A percentile compares a stretch with the other conserved stretches of the same genome.
Conservation (phyloP, 2,113 vertebrate species). For the Lampris megalopsis region DNA sequence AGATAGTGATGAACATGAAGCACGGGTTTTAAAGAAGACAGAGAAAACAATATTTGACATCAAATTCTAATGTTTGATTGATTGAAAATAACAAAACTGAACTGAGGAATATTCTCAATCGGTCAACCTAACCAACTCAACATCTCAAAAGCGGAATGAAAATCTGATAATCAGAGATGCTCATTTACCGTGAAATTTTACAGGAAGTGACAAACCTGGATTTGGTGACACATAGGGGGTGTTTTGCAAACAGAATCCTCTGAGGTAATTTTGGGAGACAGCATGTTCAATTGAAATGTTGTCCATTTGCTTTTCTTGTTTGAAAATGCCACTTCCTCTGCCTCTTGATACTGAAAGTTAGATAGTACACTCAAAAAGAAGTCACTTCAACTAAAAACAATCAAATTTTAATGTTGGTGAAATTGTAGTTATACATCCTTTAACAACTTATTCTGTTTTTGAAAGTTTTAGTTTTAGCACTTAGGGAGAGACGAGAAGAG, state of each 20-base stretch:
- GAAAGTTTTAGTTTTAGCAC: too few species aligned
- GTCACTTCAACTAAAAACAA: neutral
- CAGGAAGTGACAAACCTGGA: slow-evolving; percentile 53
- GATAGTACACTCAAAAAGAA: neutral
- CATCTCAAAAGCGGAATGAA: too few species aligned
- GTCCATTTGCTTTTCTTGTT: neutral
- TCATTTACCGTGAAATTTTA: too few species aligned
- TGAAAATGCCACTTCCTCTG: slow-evolving; percentile 54
- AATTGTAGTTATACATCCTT: too few species aligned
- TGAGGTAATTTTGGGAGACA: slow-evolving; percentile 43
- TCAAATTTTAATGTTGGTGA: too few species aligned
- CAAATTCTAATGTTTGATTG: neutral
- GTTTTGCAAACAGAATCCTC: slow-evolving; percentile 28
- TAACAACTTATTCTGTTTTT: too few species aligned
- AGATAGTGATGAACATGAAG: too few species aligned
- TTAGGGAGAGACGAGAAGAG: neutral
- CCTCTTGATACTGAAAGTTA: slow-evolving; percentile 69
- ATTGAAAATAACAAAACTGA: slow-evolving; percentile 25
- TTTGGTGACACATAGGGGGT: slow-evolving; percentile 33
- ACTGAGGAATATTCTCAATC: too few species aligned
- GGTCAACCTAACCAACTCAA: too few species aligned
- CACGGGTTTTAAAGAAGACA: too few species aligned
- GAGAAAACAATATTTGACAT: too few species aligned
- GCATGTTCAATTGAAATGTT: slow-evolving; percentile 47
- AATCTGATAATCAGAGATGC: too few species aligned